phyloP scores from a whole-genome alignment of 2,888 invertebrate species.

The Actias luna region DNA sequence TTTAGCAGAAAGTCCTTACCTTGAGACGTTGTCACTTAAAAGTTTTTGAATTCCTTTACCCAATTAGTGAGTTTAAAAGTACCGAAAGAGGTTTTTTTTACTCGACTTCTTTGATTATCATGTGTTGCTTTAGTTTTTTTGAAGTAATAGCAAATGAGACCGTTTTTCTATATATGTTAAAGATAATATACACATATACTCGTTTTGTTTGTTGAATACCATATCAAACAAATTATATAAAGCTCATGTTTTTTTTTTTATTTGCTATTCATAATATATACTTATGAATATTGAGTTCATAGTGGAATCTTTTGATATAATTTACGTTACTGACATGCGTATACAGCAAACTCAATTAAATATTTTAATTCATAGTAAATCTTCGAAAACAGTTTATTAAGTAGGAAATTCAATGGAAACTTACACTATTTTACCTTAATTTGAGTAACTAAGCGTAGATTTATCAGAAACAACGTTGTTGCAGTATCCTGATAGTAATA shows the following conservation, averaged over 20 bases:
- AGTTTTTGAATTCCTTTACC: slow-evolving; percentile 37
- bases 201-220: not conserved
- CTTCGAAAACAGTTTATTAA: not conserved
- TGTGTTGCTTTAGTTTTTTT: not conserved
- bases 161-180: not conserved
- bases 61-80: slow-evolving; percentile 59
- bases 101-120: slow-evolving; percentile 41
- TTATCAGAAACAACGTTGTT: too few relatives aligned
- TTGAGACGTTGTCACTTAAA: slow-evolving; percentile 29
- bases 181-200: not conserved
- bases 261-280: not conserved
- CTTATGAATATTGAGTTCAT: too few relatives aligned
- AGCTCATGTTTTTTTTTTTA: not conserved
- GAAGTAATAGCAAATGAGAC: not conserved
- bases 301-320: not conserved
- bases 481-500: too few relatives aligned
- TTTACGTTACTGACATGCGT: too few relatives aligned
- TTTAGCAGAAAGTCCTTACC: slow-evolving; percentile 24
- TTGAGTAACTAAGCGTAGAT: too few relatives aligned
- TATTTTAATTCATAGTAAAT: not conserved
- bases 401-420: too few relatives aligned
- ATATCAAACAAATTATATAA: not conserved
- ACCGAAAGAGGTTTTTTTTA: slow-evolving; percentile 47
- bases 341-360: not conserved
- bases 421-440: too few relatives aligned